Conservation (phyloP, 2,797 vertebrate genomes). For the Oreochromis mossambicus region DNA sequence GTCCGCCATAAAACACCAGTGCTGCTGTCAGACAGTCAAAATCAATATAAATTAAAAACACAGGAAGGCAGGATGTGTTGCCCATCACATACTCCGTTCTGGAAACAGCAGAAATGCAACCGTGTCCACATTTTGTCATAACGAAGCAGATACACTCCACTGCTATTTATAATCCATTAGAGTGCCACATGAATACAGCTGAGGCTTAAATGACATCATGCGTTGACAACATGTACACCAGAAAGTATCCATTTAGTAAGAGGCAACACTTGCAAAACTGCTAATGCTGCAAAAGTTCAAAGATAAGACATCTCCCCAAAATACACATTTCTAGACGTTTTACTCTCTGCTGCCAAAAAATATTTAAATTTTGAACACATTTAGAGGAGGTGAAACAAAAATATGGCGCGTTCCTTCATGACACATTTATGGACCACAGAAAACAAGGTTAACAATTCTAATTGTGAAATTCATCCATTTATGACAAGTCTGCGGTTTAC, state of each 20-base stretch:
- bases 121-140: background rate
- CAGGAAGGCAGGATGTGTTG: slow-evolving; percentile 4
- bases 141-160: background rate
- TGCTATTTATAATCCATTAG: background rate
- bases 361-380: background rate
- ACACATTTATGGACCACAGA: background rate
- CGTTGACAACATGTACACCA: slow-evolving; percentile 27
- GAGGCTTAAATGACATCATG: slow-evolving; percentile 3
- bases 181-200: background rate
- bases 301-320: background rate
- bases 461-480: background rate
- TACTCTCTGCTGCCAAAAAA: background rate
- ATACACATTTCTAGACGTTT: background rate
- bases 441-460: background rate
- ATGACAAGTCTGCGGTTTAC: background rate
- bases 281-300: background rate
- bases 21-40: background rate
- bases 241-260: background rate
- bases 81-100: background rate
- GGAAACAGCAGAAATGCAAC: background rate
- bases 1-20: background rate
- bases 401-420: background rate
- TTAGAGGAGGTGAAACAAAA: background rate
- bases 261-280: background rate
- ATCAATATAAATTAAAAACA: slow-evolving; percentile 23